phyloP scores from a whole-genome alignment of 1,140 invertebrate genomes.

The Drosophila tristis region DNA sequence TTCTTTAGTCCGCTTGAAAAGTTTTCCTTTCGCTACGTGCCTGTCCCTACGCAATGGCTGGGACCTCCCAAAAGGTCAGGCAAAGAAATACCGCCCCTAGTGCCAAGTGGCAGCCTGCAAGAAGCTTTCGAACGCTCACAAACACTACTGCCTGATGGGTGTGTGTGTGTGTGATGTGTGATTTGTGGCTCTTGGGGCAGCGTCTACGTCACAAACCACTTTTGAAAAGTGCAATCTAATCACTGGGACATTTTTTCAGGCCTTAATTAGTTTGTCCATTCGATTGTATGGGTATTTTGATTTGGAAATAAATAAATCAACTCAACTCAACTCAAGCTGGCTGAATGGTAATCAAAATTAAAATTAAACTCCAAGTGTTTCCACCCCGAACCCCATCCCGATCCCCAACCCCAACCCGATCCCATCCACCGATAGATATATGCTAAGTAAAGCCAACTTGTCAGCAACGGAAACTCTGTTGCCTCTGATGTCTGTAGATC shows the following conservation, averaged over 20 bases:
- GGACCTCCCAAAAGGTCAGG: constrained; percentile 43
- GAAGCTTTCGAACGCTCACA: constrained; percentile 31
- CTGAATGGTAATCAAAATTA: constrained; percentile 35
- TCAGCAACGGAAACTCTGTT: constrained; percentile 17
- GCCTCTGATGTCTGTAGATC: constrained; percentile 15
- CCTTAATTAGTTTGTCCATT: constrained; percentile 63
- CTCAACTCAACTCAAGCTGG: not conserved
- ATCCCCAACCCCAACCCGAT: constrained; percentile 8
- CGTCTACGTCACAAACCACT: constrained; percentile 48
- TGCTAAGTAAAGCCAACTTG: constrained; percentile 22
- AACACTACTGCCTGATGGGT: constrained; percentile 19
- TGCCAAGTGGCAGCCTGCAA: not conserved
- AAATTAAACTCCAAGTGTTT: constrained; percentile 38
- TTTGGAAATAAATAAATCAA: constrained; percentile 19
- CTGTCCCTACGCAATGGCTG: constrained; percentile 3
- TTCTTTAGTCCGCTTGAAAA: constrained; percentile 6
- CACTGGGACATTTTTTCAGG: constrained; percentile 35
- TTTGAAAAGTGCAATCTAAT: constrained; percentile 62
- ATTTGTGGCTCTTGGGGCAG: not conserved
- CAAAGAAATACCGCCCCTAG: not conserved
- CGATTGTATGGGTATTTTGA: constrained; percentile 12
- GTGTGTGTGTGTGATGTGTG: not conserved
- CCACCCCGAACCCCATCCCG: not conserved
- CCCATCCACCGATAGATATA: constrained; percentile 25
- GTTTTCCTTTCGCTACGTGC: constrained; percentile 43